Base-by-base conservation (phyloP, 2,888 invertebrate genomes). In the Drosophila buzzatii region DNA sequence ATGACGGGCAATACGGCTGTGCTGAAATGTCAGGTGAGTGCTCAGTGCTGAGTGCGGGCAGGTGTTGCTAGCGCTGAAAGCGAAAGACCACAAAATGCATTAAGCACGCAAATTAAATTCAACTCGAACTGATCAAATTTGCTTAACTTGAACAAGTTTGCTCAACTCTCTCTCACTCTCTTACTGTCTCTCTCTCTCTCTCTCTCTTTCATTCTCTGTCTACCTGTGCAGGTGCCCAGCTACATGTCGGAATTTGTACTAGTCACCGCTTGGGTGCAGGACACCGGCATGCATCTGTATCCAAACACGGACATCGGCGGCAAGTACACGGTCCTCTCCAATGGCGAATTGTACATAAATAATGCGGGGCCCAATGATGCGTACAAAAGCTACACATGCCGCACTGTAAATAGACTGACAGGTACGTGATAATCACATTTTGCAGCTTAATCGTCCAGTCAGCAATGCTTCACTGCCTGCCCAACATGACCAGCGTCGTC, bases 1-100 rank as follows among this genome's bases (percentile, higher is more conserved):
- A 97, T 97, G 93, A 95, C 96, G 66, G 98, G 98, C 63, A 98
- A 98, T 93, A 97, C 98, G 14, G 98, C 97, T 4, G 96, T 98
- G 73, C 95, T 98, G 78, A 96, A 97, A 91, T 99, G 99, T 93
- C 96, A 97, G 90, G 93, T 93, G 79, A 91, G 52, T 14, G 37
- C 3, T 5, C 9, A 0, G 9, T 9, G 12, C 9, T n/a, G 35
- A 20, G 6, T 9, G 27, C 27, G 6, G 27, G 6, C 27, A 27
- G 27, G 27, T 27, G 27, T 27, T 27, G 27, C 6, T 27, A 55
- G n/a, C 18, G 20, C 14, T 42, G 59, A 12, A 49, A 49, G 18
- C 33, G 20, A 55, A 47, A 53, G 31, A 37, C 66, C 73, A 70
- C 77, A 74, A 81, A 84, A 83, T 86, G 67, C 73, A 79, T 69